Conservation (phyloP, 2,797 vertebrate species). For the Agapornis canus region DNA sequence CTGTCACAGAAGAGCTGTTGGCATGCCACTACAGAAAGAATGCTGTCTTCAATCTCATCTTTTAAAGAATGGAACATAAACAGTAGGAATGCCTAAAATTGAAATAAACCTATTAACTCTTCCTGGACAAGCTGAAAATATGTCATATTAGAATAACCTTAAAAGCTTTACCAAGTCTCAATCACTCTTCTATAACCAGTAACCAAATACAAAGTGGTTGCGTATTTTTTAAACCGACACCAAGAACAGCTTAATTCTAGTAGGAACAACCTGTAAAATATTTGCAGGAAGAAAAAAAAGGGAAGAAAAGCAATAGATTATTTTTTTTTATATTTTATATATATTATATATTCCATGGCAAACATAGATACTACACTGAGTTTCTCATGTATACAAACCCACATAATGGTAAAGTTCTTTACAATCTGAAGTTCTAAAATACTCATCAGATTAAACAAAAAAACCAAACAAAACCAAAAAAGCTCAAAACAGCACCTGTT, state of each 20-base stretch:
- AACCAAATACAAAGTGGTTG: background rate
- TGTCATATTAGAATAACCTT: background rate
- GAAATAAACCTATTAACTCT: background rate
- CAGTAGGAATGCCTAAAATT: background rate
- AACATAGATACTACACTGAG: background rate
- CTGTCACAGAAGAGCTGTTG: background rate
- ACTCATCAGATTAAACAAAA: background rate
- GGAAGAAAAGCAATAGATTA: background rate
- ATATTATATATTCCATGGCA: background rate
- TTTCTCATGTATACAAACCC: background rate
- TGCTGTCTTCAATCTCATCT: background rate
- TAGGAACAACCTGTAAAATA: background rate
- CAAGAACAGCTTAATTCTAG: background rate
- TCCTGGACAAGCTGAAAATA: background rate
- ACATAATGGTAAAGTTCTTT: background rate
- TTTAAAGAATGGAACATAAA: background rate
- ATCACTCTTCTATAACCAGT: background rate
- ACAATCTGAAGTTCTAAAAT: constrained; percentile 2
- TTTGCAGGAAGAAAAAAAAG: background rate
- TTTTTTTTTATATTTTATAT: background rate
- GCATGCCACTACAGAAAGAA: background rate
- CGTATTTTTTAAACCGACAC: background rate
- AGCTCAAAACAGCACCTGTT: constrained; percentile 4
- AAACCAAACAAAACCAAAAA: background rate
- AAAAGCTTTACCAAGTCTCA: background rate